phyloP scores from a whole-genome alignment of 1,140 invertebrate genomes.

The Glossosoma conforme region DNA sequence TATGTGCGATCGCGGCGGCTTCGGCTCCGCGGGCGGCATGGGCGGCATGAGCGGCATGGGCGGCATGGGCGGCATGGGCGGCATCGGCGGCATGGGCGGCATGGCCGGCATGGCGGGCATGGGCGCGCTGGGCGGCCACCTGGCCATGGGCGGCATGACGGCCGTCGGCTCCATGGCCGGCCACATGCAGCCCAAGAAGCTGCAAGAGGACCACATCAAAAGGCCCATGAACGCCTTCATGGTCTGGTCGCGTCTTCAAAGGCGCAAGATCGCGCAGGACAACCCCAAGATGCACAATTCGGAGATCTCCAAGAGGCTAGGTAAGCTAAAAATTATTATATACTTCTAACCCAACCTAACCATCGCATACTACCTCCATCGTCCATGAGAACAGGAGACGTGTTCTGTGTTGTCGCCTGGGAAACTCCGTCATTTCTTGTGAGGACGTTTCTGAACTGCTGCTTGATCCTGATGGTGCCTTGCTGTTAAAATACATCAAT shows the following conservation, averaged over 20 bases:
- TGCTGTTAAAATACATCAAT: no score
- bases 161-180: slow-evolving; percentile 43
- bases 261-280: slow-evolving; percentile 91
- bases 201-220: slow-evolving; percentile 70
- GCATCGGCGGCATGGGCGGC: slow-evolving; percentile 40
- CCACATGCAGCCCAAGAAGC: slow-evolving; percentile 56
- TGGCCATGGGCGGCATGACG: slow-evolving; percentile 43
- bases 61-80: slow-evolving; percentile 38
- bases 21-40: slow-evolving; percentile 41
- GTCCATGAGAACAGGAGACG: no score
- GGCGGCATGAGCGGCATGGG: slow-evolving; percentile 41
- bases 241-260: slow-evolving; percentile 82
- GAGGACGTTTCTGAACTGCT: no score
- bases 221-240: slow-evolving; percentile 87
- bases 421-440: no score
- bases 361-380: no score
- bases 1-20: slow-evolving; percentile 43
- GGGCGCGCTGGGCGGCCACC: slow-evolving; percentile 37
- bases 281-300: slow-evolving; percentile 99
- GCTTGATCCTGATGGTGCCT: no score
- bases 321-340: no score
- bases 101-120: slow-evolving; percentile 12
- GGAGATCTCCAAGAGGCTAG: slow-evolving; percentile 92
- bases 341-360: no score
- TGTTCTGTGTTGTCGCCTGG: no score